Percentiles rank a stretch among this genome's conserved stretches.
Conservation (phyloP, 2,797 vertebrate genomes). For the Antennarius maculatus region DNA sequence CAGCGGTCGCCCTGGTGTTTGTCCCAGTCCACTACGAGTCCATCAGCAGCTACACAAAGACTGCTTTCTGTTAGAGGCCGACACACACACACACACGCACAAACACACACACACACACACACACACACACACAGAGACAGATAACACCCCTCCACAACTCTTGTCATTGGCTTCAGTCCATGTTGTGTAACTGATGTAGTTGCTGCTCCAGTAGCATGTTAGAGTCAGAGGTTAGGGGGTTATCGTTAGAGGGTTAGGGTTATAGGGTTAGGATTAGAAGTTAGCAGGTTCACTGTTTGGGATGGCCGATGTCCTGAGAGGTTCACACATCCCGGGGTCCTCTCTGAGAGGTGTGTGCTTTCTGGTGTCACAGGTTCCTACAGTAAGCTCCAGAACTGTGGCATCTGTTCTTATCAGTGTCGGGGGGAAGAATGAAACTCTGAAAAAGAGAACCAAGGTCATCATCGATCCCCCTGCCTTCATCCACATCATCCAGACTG, state of each 20-base stretch:
- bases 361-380: slow-evolving; percentile 75
- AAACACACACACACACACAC: slow-evolving; percentile 13
- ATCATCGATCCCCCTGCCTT: slow-evolving; percentile 64
- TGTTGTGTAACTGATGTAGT: slow-evolving; percentile 45
- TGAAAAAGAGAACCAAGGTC: slow-evolving; percentile 77
- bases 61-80: slow-evolving; percentile 47
- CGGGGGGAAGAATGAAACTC: slow-evolving; percentile 27
- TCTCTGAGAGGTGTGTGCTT: slow-evolving; percentile 16
- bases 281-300: too few species aligned
- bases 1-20: slow-evolving; percentile 20
- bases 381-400: slow-evolving; percentile 62
- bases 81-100: slow-evolving; percentile 57
- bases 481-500: slow-evolving; percentile 82
- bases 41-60: slow-evolving; percentile 40
- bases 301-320: too few species aligned
- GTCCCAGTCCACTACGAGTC: slow-evolving; percentile 42
- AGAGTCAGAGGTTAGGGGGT: slow-evolving; percentile 24
- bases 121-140: not conserved
- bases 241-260: too few species aligned
- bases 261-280: too few species aligned
- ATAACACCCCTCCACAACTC: slow-evolving; percentile 3
- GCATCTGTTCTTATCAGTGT: slow-evolving; percentile 69
- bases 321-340: not conserved
- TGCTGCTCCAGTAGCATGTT: slow-evolving; percentile 38
- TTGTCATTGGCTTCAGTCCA: slow-evolving; percentile 28